A percentile compares a stretch with the other conserved stretches of the same genome.
Evolutionary conservation across 2,797 vertebrate species (phyloP).

Genomic region (Agapornis canus): DNA sequence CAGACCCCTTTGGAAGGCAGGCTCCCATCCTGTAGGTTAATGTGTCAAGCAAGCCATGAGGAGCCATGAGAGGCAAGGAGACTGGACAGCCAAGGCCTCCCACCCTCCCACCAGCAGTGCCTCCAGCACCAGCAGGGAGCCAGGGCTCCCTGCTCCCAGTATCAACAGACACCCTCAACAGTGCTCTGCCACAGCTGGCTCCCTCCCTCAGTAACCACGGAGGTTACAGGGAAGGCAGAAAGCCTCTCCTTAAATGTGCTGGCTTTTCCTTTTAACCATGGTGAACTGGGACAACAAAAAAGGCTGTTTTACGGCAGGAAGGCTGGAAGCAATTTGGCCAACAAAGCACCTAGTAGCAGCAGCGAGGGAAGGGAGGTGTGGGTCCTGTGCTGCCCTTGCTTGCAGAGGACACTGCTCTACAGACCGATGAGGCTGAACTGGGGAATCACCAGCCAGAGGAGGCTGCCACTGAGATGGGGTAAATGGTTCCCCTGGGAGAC

Average conservation of each 20-base stretch:
- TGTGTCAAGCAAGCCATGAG: neutral
- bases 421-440: rapidly evolving
- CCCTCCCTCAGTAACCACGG: rapidly evolving
- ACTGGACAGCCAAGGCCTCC: neutral
- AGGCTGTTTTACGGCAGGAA: neutral
- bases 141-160: neutral
- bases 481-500: rapidly evolving
- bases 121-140: neutral
- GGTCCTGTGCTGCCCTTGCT: rapidly evolving
- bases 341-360: neutral
- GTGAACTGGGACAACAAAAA: rapidly evolving
- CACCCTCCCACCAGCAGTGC: rapidly evolving
- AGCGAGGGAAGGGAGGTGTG: neutral
- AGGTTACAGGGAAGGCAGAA: neutral
- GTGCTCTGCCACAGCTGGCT: neutral
- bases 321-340: neutral
- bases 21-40: neutral
- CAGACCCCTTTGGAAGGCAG: neutral
- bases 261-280: neutral
- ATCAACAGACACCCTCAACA: rapidly evolving
- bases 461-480: neutral
- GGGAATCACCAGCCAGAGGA: neutral
- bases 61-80: neutral
- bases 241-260: neutral
- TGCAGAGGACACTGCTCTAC: neutral